A percentile compares a stretch with the other conserved stretches of the same genome.
Conservation (phyloP, 2,797 vertebrate species). For the Sebastes taczanowskii region DNA sequence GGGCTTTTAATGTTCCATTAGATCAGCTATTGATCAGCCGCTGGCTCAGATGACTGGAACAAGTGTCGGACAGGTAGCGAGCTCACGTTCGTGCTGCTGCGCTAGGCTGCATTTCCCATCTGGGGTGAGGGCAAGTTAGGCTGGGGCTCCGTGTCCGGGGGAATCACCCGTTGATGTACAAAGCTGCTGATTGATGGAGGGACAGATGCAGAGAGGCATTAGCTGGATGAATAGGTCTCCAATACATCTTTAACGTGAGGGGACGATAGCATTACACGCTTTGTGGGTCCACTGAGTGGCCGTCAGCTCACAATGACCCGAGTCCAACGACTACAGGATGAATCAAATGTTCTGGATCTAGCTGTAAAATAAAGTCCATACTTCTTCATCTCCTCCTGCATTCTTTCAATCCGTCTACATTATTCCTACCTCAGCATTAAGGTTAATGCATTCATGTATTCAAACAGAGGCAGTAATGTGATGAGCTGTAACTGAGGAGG, state of each 20-base stretch:
- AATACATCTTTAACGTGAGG: constrained; percentile 27
- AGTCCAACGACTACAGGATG: not conserved
- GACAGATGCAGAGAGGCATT: constrained; percentile 32
- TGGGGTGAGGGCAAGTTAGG: constrained; percentile 27
- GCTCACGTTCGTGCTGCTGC: constrained; percentile 29
- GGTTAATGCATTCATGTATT: constrained; percentile 54
- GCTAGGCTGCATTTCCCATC: constrained; percentile 28
- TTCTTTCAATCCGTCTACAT: not conserved
- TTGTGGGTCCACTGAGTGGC: not conserved
- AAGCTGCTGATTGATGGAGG: constrained; percentile 41
- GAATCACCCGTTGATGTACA: constrained; percentile 25
- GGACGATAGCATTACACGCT: constrained; percentile 35
- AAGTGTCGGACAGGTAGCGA: constrained; percentile 66
- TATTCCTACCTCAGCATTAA: constrained; percentile 31
- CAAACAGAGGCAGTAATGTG: constrained; percentile 42
- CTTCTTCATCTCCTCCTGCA: too few species aligned
- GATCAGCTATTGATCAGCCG: constrained; percentile 76
- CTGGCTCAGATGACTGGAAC: constrained; percentile 71
- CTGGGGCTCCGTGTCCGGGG: constrained; percentile 3
- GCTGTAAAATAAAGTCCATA: not conserved
- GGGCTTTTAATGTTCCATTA: constrained; percentile 76
- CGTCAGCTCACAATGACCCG: not conserved
- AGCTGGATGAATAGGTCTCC: constrained; percentile 35
- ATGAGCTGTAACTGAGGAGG: constrained; percentile 51
- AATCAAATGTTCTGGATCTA: not conserved